phyloP scores from a whole-genome alignment of 2,888 invertebrate genomes.

The Brachylomia viminalis region DNA sequence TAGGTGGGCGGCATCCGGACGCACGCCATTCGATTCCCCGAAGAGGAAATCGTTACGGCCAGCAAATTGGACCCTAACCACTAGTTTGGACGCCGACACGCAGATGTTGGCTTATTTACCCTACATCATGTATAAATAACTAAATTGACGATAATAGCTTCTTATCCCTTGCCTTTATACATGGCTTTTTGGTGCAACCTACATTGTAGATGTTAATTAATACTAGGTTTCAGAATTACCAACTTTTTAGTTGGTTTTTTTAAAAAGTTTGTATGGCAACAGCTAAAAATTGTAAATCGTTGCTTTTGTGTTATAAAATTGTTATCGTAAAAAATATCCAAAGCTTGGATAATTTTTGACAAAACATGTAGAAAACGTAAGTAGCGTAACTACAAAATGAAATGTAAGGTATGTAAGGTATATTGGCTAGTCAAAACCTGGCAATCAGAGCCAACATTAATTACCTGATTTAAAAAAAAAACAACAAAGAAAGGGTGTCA shows the following conservation, averaged over 20 bases:
- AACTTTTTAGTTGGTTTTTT: background rate
- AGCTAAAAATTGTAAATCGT: background rate
- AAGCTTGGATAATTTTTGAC: no score
- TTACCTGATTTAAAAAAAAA: background rate
- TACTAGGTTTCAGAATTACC: background rate
- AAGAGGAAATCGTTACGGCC: constrained; percentile 90
- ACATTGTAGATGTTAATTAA: constrained; percentile 23
- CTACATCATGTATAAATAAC: constrained; percentile 71
- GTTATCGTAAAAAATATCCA: no score
- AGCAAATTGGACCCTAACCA: constrained; percentile 90
- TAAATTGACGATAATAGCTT: constrained; percentile 74
- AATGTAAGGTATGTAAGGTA: no score
- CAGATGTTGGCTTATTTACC: constrained; percentile 83
- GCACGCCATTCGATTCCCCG: constrained; percentile 90
- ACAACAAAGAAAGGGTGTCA: background rate
- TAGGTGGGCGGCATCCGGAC: constrained; percentile 84
- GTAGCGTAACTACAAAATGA: no score
- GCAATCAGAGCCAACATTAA: background rate
- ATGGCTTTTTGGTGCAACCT: constrained; percentile 35
- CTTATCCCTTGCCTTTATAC: constrained; percentile 64
- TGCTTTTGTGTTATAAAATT: no score
- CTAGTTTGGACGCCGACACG: constrained; percentile 84
- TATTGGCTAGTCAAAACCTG: background rate
- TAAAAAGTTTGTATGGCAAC: background rate
- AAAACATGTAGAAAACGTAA: no score